Conservation (phyloP, 2,113 vertebrate genomes). For the Toxotes jaculatrix region DNA sequence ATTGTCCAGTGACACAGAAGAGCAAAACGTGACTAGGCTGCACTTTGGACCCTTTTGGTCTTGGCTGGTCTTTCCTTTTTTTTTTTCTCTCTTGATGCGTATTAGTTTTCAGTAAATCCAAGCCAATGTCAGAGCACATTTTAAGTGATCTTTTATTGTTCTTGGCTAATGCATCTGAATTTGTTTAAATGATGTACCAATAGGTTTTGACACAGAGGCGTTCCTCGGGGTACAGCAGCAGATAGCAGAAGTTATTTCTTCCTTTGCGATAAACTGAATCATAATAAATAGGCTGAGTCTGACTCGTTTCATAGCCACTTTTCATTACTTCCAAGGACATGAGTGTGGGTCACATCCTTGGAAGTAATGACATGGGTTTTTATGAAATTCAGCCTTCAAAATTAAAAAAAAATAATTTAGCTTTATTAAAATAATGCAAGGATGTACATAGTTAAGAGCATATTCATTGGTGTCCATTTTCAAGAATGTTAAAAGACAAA, state of each 20-base stretch:
- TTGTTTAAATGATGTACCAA: background rate
- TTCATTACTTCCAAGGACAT: background rate
- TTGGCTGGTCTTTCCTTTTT: background rate
- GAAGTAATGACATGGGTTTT: background rate
- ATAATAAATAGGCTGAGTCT: background rate
- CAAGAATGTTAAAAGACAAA: background rate
- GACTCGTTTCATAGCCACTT: background rate
- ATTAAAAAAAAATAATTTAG: background rate
- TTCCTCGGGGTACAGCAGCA: background rate
- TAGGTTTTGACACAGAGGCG: background rate
- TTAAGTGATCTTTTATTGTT: background rate
- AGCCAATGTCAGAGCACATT: background rate
- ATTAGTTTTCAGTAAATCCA: background rate
- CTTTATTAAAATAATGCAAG: background rate
- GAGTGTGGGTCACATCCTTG: background rate
- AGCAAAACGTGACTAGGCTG: background rate
- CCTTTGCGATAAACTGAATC: background rate
- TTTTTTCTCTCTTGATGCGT: background rate
- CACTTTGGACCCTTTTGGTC: background rate
- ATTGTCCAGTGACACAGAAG: constrained; percentile 27
- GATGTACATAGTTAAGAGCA: background rate
- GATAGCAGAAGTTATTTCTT: background rate
- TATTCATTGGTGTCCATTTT: background rate
- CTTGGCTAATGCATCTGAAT: background rate
- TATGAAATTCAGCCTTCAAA: background rate